Evolutionary conservation across 1,140 invertebrate species (phyloP), one percentile per base, ranked within the genome.

Genomic region (Melipona quadrifasciata): DNA sequence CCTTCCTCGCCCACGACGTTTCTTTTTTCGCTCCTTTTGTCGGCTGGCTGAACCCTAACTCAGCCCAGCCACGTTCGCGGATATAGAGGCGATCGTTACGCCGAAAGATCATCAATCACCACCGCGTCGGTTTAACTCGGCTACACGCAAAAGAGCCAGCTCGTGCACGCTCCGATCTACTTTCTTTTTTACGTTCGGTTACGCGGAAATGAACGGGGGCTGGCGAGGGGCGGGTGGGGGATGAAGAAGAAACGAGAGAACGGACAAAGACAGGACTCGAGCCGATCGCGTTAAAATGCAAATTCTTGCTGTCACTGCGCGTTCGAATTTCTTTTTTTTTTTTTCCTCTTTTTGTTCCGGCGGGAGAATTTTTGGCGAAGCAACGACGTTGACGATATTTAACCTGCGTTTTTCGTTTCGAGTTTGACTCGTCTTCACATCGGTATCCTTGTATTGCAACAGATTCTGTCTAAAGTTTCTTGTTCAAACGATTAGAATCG

Each of bases 51-150:
- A 47, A 51, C 73, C 82, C 71, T 86, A 89, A 87, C 89, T 84
- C 82, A 85, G 80, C 88, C 31, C 39, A 47, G 89, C 82, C 85
- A 86, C 86, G 83, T 88, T 87, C 89, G 80, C 89, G 87, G 82
- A 82, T 89, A 86, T 87, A 85, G 88, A 89, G 85, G 86, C 90
- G 91, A 91, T 91, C 90, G 88, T 91, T 92, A 92, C 86, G 85
- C 86, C 88, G 81, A 89, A 91, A 88, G 87, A 86, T 92, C 90
- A 91, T 92, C 90, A 89, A 91, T 91, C 90, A 92, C 90, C 83
- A 81, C 68, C 81, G 80, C 80, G 89, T 86, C 88, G 87, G 84
- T 89, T 91, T 89, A 91, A 90, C 89, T 90, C 86, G 90, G 87
- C 88, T 90, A 90, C 89, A 87, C 89, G 89, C 89, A 82, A 90